Evolutionary conservation across 2,113 vertebrate genomes (phyloP).

Genomic region (Austrofundulus limnaeus): DNA sequence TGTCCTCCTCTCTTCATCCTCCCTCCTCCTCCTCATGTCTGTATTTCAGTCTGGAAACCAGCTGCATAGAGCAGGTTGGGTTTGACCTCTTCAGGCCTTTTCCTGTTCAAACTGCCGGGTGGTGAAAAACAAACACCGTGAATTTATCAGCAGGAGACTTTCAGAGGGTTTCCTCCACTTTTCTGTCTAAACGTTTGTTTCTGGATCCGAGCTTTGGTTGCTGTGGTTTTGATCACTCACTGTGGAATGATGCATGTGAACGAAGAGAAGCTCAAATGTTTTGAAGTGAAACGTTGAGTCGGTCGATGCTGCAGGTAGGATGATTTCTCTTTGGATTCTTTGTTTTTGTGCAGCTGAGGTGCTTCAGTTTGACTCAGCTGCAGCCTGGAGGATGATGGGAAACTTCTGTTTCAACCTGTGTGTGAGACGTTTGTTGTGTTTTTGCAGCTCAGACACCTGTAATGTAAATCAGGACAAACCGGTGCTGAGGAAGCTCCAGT

Average conservation of each 20-base stretch:
- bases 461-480: slow-evolving; percentile 83
- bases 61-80: background rate
- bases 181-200: no score
- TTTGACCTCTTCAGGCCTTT: no score
- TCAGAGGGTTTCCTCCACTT: no score
- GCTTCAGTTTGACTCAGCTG: background rate
- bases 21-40: background rate
- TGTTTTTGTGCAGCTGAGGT: slow-evolving; percentile 1
- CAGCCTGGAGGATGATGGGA: background rate
- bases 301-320: background rate
- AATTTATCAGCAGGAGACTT: no score
- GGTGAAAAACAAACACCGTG: no score
- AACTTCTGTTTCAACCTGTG: background rate
- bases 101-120: no score
- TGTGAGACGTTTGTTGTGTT: slow-evolving; percentile 60
- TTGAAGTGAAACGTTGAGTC: no score
- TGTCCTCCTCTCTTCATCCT: background rate
- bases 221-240: no score
- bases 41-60: background rate
- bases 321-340: background rate
- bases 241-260: no score
- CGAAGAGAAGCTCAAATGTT: no score
- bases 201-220: no score
- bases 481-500: slow-evolving; percentile 88
- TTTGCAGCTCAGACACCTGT: slow-evolving; percentile 81